Conservation (phyloP, 2,888 invertebrate genomes). For the Cephalotes varians region DNA sequence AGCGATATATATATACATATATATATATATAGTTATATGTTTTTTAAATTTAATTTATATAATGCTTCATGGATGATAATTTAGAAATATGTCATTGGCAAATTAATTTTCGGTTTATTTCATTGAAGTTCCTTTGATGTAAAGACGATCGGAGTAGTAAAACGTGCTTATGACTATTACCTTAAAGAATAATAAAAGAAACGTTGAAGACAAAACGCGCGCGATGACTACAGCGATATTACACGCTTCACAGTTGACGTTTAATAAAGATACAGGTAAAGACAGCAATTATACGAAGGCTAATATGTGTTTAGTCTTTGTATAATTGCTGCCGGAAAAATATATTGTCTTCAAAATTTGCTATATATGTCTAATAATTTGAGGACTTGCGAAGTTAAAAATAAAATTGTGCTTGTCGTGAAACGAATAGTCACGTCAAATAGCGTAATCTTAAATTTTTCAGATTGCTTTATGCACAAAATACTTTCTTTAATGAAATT, state of each 20-base stretch:
- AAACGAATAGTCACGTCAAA: neutral
- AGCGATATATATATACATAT: neutral
- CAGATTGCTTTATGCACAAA: neutral
- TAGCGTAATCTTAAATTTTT: neutral
- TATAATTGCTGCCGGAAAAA: neutral
- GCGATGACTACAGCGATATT: constrained; percentile 27
- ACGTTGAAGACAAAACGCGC: neutral
- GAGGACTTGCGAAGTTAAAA: neutral
- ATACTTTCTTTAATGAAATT: neutral
- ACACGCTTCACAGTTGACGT: neutral
- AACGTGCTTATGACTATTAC: neutral
- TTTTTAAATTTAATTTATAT: neutral
- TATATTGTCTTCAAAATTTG: neutral
- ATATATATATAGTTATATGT: neutral
- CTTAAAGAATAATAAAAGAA: constrained; percentile 29
- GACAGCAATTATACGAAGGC: no score
- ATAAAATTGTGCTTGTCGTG: neutral
- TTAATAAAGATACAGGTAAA: constrained; percentile 9
- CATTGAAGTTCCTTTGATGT: neutral
- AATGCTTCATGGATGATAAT: neutral
- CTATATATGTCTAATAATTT: neutral
- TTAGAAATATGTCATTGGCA: neutral
- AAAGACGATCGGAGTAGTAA: neutral
- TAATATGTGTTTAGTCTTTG: neutral
- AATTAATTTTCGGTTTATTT: constrained; percentile 2